Conservation (phyloP, 2,888 invertebrate species). For the Byasa hedistus region DNA sequence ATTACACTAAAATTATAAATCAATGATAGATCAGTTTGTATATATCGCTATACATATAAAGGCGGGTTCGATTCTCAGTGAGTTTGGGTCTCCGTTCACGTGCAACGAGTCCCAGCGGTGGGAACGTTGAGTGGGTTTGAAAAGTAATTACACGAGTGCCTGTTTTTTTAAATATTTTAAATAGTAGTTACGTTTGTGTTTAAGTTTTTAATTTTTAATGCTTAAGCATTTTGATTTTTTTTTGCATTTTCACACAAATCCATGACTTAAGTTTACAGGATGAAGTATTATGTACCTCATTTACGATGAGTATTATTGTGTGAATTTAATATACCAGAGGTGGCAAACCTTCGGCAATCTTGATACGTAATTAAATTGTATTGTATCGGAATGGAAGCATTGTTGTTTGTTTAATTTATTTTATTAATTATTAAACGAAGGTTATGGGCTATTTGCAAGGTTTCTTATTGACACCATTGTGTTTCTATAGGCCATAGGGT, state of each 20-base stretch:
- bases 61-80: too few relatives aligned
- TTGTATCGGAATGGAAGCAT: not conserved
- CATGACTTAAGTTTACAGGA: conserved; percentile 50
- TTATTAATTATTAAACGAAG: not conserved
- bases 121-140: too few relatives aligned
- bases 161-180: not conserved
- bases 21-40: too few relatives aligned
- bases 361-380: not conserved
- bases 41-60: too few relatives aligned
- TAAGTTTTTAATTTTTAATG: not conserved
- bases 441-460: not conserved
- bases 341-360: not conserved
- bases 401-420: not conserved
- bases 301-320: conserved; percentile 35
- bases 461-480: not conserved
- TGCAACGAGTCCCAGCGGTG: too few relatives aligned
- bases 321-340: not conserved
- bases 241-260: conserved; percentile 42
- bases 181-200: conserved; percentile 7
- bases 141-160: too few relatives aligned
- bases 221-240: not conserved
- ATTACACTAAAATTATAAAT: too few relatives aligned
- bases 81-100: too few relatives aligned
- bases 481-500: not conserved
- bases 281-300: conserved; percentile 15